A percentile compares a stretch with the other conserved stretches of the same genome.
Conservation (phyloP, 2,888 invertebrate genomes). For the Sicus ferrugineus region DNA sequence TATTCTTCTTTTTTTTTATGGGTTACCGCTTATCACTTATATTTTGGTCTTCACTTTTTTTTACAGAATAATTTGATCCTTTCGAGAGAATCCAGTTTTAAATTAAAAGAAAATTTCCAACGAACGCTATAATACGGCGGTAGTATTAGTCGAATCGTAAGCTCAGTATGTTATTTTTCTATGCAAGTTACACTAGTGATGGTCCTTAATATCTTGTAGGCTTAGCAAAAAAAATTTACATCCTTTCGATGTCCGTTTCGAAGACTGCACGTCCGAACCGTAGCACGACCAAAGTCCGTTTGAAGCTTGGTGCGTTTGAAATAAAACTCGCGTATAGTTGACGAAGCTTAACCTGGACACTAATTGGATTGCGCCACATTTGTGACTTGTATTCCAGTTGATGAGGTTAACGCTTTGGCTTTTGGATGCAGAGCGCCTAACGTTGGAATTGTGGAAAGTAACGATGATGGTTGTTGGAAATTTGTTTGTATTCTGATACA, state of each 20-base stretch:
- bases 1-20: too few species aligned
- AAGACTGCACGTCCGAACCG: conserved; percentile 60
- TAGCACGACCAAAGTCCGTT: conserved; percentile 59
- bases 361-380: conserved; percentile 64
- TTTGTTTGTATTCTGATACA: not conserved
- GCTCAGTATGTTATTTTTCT: not conserved
- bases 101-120: too few species aligned
- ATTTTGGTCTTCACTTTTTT: too few species aligned
- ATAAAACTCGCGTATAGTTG: conserved; percentile 42
- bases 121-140: too few species aligned
- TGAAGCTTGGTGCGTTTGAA: conserved; percentile 51
- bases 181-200: not conserved
- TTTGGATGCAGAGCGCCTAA: too few species aligned
- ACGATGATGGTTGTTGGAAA: conserved; percentile 7
- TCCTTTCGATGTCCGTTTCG: conserved; percentile 39
- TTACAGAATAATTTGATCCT: too few species aligned
- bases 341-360: conserved; percentile 47
- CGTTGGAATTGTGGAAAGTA: too few species aligned
- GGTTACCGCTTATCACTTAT: too few species aligned
- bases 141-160: too few species aligned
- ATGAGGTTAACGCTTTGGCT: too few species aligned
- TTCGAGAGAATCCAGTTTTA: too few species aligned
- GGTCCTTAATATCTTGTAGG: not conserved
- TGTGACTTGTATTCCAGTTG: not conserved
- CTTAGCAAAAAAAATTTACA: not conserved